Base-by-base conservation (phyloP, 2,113 vertebrate genomes). In the Prionailurus bengalensis region DNA sequence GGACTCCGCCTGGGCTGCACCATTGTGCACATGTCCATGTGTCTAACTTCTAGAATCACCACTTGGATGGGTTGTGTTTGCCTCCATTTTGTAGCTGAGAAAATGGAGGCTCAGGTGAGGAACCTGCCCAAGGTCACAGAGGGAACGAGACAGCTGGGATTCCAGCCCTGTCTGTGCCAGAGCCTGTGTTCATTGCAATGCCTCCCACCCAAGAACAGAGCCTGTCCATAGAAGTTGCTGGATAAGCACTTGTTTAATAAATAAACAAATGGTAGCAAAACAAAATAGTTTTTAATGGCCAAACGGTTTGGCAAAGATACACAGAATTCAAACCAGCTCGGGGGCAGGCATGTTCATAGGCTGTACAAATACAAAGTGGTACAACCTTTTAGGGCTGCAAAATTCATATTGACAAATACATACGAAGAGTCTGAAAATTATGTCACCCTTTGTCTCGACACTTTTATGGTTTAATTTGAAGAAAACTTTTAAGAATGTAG, bases 381-480 rank as follows among this genome's bases (percentile, higher is more conserved):
- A 33, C 21, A 31, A 12, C 70, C 27, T 63, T 70, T 84, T 42
- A 61, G 23, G 19, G 36, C 19, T 42, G 3, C 21, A 89, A n/a
- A 39, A 73, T 84, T 79, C 51, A 48, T 21, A 39, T 11, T 11
- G 7, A 78, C 71, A 36, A n/a, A 42, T 16, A 66, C 1, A 48
- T 9, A 63, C 0, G 15, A 39, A 87, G 9, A 79, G 15, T 48
- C 70, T 95, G 51, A 94, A 93, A 68, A 83, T n/a, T 16, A 10
- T 21, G 4, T 33, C 66, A 36, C 0, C 4, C 4, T 79, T 85
- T 81, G 66, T 66, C 51, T 73, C 19, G 53, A 39, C 33, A 71
- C 7, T 66, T 84, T 53, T 31, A 89, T 45, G 61, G 86, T 55
- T 90, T 90, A 86, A 94, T 79, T 27, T 68, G 51, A 83, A 84